Conservation (phyloP, 2,888 invertebrate species). For the Apodemia zela region DNA sequence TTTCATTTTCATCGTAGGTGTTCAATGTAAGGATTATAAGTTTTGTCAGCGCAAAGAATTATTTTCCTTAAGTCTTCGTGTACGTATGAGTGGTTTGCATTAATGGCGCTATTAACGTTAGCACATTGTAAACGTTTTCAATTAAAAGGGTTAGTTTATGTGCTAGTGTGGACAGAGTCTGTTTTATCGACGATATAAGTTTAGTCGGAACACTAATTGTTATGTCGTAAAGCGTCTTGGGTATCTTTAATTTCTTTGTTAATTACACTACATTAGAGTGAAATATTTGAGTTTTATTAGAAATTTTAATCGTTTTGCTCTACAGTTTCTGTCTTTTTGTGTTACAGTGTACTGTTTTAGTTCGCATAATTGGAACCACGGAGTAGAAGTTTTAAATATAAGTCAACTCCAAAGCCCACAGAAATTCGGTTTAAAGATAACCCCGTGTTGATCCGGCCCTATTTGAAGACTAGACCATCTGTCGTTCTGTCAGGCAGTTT, state of each 20-base stretch:
- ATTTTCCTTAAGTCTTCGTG: slow-evolving; percentile 36
- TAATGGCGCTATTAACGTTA: slow-evolving; percentile 45
- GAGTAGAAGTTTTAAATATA: no score
- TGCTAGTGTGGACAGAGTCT: slow-evolving; percentile 26
- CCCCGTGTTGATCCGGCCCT: no score
- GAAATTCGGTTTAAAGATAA: no score
- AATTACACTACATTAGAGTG: slow-evolving; percentile 12
- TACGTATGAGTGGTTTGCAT: slow-evolving; percentile 27
- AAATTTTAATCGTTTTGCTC: slow-evolving; percentile 7
- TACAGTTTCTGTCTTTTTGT: not conserved
- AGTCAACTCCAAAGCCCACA: no score
- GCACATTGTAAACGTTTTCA: slow-evolving; percentile 50
- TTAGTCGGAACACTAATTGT: slow-evolving; percentile 23
- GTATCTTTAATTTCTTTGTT: slow-evolving; percentile 18
- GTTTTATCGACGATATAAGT: slow-evolving; percentile 25
- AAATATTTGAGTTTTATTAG: slow-evolving; percentile 13
- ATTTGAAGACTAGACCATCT: no score
- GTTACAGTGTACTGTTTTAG: not conserved
- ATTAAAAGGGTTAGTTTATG: slow-evolving; percentile 50
- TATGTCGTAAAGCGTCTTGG: slow-evolving; percentile 11
- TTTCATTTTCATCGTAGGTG: not conserved
- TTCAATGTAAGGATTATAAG: slow-evolving; percentile 14
- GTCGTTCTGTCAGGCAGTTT: no score
- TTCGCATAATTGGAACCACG: no score
- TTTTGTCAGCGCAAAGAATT: slow-evolving; percentile 29